These are phyloP conservation scores for Branchellion lobata DNA, from an alignment of 2,888 invertebrate genomes.

Conservation along the genomic window DNA sequence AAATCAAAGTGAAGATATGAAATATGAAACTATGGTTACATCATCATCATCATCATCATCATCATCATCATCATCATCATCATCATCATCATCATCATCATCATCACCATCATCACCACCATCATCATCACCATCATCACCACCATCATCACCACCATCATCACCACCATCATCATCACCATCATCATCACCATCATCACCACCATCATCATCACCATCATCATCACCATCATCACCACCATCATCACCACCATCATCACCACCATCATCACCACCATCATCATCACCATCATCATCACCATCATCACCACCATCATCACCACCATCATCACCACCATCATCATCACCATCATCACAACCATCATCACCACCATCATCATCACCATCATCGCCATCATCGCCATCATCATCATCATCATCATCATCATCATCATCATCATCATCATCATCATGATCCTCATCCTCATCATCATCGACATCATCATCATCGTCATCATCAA, in stretches of 20 bases:
- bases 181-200: not conserved
- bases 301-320: not conserved
- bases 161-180: not conserved
- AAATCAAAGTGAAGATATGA: too few relatives aligned
- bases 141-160: not conserved
- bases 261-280: not conserved
- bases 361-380: too few relatives aligned
- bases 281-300: not conserved
- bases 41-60: constrained; percentile 5
- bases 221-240: not conserved
- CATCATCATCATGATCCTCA: not conserved
- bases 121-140: constrained; percentile 5
- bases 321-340: constrained; percentile 1
- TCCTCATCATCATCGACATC: not conserved
- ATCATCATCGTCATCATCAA: not conserved
- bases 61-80: not conserved
- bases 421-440: not conserved
- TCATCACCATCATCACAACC: too few relatives aligned
- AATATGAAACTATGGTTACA: too few relatives aligned
- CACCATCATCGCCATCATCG: too few relatives aligned
- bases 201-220: constrained; percentile 8
- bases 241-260: constrained; percentile 1
- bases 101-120: not conserved
- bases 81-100: not conserved
- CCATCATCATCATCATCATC: too few relatives aligned